These are phyloP conservation scores for Strigamia maritima DNA, from an alignment of 2,888 invertebrate species.

Conservation along the genomic window DNA sequence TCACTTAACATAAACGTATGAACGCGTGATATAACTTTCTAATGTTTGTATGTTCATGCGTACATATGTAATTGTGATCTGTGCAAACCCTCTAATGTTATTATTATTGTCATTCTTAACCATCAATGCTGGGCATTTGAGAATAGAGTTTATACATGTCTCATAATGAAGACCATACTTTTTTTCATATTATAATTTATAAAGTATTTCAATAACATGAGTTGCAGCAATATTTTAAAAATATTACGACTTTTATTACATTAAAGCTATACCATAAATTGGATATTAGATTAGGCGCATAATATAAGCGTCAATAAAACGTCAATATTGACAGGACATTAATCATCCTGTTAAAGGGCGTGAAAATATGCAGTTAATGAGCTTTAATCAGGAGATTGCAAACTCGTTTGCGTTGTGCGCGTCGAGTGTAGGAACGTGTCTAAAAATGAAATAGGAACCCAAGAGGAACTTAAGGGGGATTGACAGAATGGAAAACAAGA, in stretches of 20 bases:
- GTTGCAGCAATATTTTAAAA: neutral
- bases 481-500: slow-evolving; percentile 8
- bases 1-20: no score
- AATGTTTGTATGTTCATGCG: no score
- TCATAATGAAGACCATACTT: no score
- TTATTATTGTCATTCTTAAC: no score
- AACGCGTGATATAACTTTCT: no score
- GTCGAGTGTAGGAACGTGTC: neutral
- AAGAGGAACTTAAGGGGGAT: neutral
- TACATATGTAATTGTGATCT: no score
- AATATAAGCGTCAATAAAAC: neutral
- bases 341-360: neutral
- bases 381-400: slow-evolving; percentile 13
- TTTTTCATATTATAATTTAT: no score
- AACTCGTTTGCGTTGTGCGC: neutral
- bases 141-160: no score
- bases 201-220: no score
- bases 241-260: neutral
- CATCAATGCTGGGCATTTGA: no score
- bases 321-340: slow-evolving; percentile 10
- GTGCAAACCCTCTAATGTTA: no score
- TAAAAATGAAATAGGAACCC: slow-evolving; percentile 4
- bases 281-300: neutral
- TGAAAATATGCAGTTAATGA: neutral
- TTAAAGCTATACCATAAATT: neutral